A percentile compares a stretch with the other conserved stretches of the same genome.
Conservation (phyloP, 2,888 invertebrate species). For the Sarcophaga subvicina region DNA sequence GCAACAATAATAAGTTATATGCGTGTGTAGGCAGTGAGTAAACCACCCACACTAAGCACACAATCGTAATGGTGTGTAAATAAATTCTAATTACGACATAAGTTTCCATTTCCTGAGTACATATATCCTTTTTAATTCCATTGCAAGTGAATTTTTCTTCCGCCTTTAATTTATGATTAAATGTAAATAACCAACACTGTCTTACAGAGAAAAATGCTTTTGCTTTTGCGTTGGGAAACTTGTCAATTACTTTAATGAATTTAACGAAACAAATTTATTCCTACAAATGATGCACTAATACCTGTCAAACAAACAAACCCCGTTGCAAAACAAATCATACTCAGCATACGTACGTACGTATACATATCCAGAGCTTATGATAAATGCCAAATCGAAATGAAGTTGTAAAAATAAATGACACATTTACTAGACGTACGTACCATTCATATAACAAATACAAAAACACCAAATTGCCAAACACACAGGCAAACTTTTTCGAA, state of each 20-base stretch:
- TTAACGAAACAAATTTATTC: slow-evolving; percentile 22
- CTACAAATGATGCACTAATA: slow-evolving; percentile 1
- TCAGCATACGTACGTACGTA: slow-evolving; percentile 13
- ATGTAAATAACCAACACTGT: background rate
- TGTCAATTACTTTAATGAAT: slow-evolving; percentile 35
- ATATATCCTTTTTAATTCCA: background rate
- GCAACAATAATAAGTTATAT: too few relatives aligned
- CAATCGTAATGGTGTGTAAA: too few relatives aligned
- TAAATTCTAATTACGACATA: too few relatives aligned
- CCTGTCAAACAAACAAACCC: background rate
- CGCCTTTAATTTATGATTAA: background rate
- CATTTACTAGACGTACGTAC: slow-evolving; percentile 31
- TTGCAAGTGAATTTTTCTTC: background rate
- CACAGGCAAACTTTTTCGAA: slow-evolving; percentile 33
- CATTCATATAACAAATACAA: background rate
- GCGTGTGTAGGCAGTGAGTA: too few relatives aligned
- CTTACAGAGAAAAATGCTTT: background rate
- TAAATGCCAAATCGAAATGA: slow-evolving; percentile 47
- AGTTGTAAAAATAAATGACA: slow-evolving; percentile 53
- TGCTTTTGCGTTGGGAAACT: background rate
- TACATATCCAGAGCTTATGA: slow-evolving; percentile 35
- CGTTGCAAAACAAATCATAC: slow-evolving; percentile 11
- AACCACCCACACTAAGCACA: too few relatives aligned
- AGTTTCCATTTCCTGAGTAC: background rate
- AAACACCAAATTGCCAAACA: background rate